Base-by-base conservation (phyloP, 2,797 vertebrate species). In the Cygnus olor region DNA sequence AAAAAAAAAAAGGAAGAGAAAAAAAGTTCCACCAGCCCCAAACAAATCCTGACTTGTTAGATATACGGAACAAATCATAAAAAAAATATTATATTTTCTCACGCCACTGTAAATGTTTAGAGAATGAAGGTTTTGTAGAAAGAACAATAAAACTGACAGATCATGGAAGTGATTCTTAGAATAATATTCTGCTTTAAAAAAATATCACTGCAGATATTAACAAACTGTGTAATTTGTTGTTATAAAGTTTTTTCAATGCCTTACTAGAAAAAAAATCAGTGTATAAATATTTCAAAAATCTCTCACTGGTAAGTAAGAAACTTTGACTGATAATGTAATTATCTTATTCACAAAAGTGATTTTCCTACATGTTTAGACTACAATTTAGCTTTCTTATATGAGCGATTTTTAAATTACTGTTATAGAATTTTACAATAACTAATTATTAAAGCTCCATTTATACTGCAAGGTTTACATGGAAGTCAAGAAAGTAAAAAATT, bases 21-120 rank as follows among this genome's bases (percentile, higher is more conserved):
- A 58, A n/a, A 57, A 19, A 28, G 1, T 3, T 18, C 10, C 4
- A 9, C 3, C 6, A 54, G 7, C 5, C 24, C 24, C 15, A 51
- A 72, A 69, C 47, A 66, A 73, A 85, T 42, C 3, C 6, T 61
- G 24, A 38, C 20, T 49, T 57, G 4, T 51, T 76, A 83, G 28
- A 54, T 5, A 18, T 24, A 61, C 5, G 47, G 40, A 61, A 82
- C 4, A 61, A 72, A 25, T 5, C 1, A 76, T 38, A 40, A 58
- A 83, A 78, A 36, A 10, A 27, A 24, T 49, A 49, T 47, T 47
- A 22, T 30, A 1, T 72, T 72, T 90, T 61, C 16, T 69, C 3
- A 9, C 76, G 14, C 1, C 61, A 32, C 27, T 85, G 16, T 40
- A 88, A 93, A 73, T 45, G 9, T 65, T 78, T 70, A 44, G 42